phyloP scores from a whole-genome alignment of 2,888 invertebrate genomes.

The Ashinkailepas kermadecensis region DNA sequence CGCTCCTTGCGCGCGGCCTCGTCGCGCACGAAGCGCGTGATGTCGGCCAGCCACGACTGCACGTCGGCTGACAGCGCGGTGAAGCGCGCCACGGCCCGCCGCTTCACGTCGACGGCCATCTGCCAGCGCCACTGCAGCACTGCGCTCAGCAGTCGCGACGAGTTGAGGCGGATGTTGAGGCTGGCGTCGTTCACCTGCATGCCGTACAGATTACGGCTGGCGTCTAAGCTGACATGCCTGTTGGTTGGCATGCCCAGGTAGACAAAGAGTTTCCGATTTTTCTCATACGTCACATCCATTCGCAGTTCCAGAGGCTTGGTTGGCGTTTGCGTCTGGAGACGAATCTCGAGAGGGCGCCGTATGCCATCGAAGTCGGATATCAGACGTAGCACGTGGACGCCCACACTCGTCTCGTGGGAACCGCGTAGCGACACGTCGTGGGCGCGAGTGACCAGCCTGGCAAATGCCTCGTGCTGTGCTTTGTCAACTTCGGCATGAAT shows the following conservation, averaged over 20 bases:
- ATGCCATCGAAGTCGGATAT: not conserved
- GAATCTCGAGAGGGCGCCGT: not conserved
- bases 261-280: not conserved
- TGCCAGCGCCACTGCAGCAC: constrained; percentile 38
- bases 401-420: not conserved
- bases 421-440: not conserved
- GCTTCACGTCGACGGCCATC: constrained; percentile 34
- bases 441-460: not conserved
- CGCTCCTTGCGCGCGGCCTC: constrained; percentile 31
- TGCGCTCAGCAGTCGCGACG: constrained; percentile 37
- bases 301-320: not conserved
- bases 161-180: constrained; percentile 37
- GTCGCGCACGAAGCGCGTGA: constrained; percentile 31
- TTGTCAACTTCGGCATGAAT: not conserved
- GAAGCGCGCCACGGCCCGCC: constrained; percentile 30
- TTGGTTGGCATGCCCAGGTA: constrained; percentile 35
- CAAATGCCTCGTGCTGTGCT: not conserved
- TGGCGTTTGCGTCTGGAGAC: not conserved
- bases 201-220: constrained; percentile 36
- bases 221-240: constrained; percentile 36
- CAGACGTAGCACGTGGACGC: not conserved
- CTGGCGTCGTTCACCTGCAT: constrained; percentile 36
- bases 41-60: constrained; percentile 27
- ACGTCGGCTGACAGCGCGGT: constrained; percentile 30
- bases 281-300: not conserved